These are phyloP conservation scores for Gnathonemus echidnorhynchus DNA, from an alignment of 2,113 vertebrate species.

Conservation along the genomic window DNA sequence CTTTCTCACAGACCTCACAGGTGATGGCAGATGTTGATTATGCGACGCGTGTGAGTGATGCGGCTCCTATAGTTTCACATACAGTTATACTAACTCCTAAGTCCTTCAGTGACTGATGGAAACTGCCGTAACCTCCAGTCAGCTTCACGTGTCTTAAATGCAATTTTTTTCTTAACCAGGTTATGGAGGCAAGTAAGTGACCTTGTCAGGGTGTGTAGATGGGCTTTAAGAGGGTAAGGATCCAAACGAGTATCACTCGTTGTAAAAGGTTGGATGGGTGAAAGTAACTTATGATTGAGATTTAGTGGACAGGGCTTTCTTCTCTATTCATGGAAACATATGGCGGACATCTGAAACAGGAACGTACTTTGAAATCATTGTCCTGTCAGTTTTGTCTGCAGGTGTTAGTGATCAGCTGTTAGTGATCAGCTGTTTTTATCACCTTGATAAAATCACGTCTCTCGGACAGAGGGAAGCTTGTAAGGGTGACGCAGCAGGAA, in stretches of 20 bases:
- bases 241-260: background rate
- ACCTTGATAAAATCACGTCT: background rate
- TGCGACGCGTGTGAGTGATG: background rate
- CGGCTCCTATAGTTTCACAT: background rate
- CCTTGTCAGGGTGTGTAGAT: background rate
- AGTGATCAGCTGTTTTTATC: background rate
- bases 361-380: background rate
- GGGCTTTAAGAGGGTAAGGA: background rate
- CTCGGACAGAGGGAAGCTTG: background rate
- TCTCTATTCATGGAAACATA: background rate
- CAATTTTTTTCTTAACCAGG: background rate
- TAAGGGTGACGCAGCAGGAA: slow-evolving; percentile 23
- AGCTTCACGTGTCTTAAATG: background rate
- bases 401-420: background rate
- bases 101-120: background rate
- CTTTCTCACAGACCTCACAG: background rate
- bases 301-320: background rate
- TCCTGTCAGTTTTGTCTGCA: background rate
- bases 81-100: background rate
- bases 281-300: background rate
- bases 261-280: background rate
- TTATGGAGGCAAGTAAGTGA: background rate
- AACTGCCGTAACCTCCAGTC: background rate
- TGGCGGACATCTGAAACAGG: background rate
- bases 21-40: background rate